Conservation (phyloP, 2,113 vertebrate genomes). For the Cheilinus undulatus region DNA sequence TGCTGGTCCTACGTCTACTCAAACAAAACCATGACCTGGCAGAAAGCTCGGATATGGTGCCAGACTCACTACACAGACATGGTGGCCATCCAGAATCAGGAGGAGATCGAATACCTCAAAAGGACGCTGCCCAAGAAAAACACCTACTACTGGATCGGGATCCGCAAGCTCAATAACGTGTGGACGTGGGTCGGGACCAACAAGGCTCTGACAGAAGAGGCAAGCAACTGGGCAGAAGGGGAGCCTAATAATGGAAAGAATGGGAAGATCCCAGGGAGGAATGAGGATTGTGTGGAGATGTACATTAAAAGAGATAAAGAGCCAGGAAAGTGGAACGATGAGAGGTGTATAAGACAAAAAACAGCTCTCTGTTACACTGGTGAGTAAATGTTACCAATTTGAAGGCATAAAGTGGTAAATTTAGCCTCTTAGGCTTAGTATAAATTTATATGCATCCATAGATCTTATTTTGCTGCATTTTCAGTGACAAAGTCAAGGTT, state of each 20-base stretch:
- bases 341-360: slow-evolving; percentile 84
- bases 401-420: neutral
- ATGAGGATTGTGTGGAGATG: slow-evolving; percentile 95
- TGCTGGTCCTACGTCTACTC: slow-evolving; percentile 89
- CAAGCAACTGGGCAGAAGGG: slow-evolving; percentile 87
- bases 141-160: slow-evolving; percentile 94
- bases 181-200: slow-evolving; percentile 97
- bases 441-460: neutral
- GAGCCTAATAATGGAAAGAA: slow-evolving; percentile 89
- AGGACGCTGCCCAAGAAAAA: slow-evolving; percentile 63
- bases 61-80: slow-evolving; percentile 86
- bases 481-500: no score
- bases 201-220: slow-evolving; percentile 84
- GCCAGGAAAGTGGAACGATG: slow-evolving; percentile 92
- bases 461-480: no score
- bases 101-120: slow-evolving; percentile 88
- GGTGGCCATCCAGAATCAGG: slow-evolving; percentile 94
- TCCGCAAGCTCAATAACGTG: slow-evolving; percentile 83
- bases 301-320: slow-evolving; percentile 83
- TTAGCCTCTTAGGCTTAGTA: neutral
- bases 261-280: rapidly evolving
- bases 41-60: slow-evolving; percentile 85
- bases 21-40: slow-evolving; percentile 80
- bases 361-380: slow-evolving; percentile 90
- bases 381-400: slow-evolving; percentile 53